Percentiles rank a stretch among this genome's conserved stretches.
These are phyloP conservation scores for Gymnothorax reevesii DNA, from an alignment of 2,797 vertebrate genomes.

Conservation along the genomic window DNA sequence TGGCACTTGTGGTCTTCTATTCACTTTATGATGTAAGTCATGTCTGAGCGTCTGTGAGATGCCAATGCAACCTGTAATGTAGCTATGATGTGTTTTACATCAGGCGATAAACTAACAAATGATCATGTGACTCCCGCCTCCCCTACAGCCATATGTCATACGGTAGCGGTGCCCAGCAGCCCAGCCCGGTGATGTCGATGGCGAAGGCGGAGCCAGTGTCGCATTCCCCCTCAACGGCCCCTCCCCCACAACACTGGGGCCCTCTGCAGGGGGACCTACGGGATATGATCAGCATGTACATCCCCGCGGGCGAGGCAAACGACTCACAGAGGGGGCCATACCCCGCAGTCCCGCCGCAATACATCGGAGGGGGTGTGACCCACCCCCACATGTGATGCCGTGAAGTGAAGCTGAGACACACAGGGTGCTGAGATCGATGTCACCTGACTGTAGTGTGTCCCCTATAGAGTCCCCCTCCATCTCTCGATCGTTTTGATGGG, in stretches of 20 bases:
- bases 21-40: too few species aligned
- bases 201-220: slow-evolving; percentile 44
- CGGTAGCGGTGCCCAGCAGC: slow-evolving; percentile 35
- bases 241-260: slow-evolving; percentile 47
- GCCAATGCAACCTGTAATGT: not conserved
- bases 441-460: not conserved
- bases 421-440: too few species aligned
- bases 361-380: slow-evolving; percentile 48
- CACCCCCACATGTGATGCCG: slow-evolving; percentile 52
- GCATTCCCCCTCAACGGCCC: slow-evolving; percentile 43
- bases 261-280: slow-evolving; percentile 53
- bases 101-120: not conserved
- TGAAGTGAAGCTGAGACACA: not conserved
- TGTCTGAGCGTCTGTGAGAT: too few species aligned
- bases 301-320: slow-evolving; percentile 50
- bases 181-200: slow-evolving; percentile 54
- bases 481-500: not conserved
- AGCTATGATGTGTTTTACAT: not conserved
- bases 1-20: too few species aligned
- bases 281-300: slow-evolving; percentile 57
- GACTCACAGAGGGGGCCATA: slow-evolving; percentile 58
- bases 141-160: slow-evolving; percentile 45
- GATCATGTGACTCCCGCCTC: not conserved
- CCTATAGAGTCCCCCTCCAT: not conserved
- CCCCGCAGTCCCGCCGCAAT: slow-evolving; percentile 54